phyloP scores from a whole-genome alignment of 1,140 invertebrate species.

The Danaus plexippus region DNA sequence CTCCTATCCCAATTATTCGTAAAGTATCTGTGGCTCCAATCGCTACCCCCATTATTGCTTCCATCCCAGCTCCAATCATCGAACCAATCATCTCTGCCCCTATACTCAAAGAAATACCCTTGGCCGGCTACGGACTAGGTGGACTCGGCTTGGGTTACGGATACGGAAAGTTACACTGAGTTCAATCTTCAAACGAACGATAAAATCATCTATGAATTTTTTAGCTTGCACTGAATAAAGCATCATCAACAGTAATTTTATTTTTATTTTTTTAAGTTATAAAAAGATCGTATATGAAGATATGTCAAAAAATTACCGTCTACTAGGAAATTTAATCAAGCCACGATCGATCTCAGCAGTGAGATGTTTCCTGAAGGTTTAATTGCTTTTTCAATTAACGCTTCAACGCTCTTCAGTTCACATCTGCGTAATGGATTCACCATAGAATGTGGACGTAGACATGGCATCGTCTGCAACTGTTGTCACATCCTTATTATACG shows the following conservation, averaged over 20 bases:
- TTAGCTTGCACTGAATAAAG: slow-evolving; percentile 22
- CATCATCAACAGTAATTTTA: slow-evolving; percentile 20
- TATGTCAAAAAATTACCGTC: background rate
- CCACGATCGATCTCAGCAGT: slow-evolving; percentile 14
- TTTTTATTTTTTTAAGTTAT: slow-evolving; percentile 7
- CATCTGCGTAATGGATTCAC: slow-evolving; percentile 41
- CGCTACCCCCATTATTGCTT: slow-evolving; percentile 37
- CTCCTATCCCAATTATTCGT: slow-evolving; percentile 47
- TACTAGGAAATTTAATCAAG: slow-evolving; percentile 16
- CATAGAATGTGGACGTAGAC: slow-evolving; percentile 20
- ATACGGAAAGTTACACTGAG: slow-evolving; percentile 16
- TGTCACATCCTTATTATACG: background rate
- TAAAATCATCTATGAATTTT: slow-evolving; percentile 1
- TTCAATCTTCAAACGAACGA: slow-evolving; percentile 19
- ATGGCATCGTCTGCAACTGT: background rate
- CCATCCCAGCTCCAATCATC: slow-evolving; percentile 25
- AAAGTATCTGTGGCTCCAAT: slow-evolving; percentile 35
- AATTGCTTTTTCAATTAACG: slow-evolving; percentile 62
- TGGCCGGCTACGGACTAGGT: slow-evolving; percentile 11
- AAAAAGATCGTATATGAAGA: background rate
- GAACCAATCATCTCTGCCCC: slow-evolving; percentile 8
- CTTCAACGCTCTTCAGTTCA: slow-evolving; percentile 31
- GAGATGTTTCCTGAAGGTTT: slow-evolving; percentile 27
- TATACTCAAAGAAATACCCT: too few species aligned
- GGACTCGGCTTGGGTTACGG: slow-evolving; percentile 17